Evolutionary conservation across 2,888 invertebrate species (phyloP).

Genomic region (Cotesia congregata): DNA sequence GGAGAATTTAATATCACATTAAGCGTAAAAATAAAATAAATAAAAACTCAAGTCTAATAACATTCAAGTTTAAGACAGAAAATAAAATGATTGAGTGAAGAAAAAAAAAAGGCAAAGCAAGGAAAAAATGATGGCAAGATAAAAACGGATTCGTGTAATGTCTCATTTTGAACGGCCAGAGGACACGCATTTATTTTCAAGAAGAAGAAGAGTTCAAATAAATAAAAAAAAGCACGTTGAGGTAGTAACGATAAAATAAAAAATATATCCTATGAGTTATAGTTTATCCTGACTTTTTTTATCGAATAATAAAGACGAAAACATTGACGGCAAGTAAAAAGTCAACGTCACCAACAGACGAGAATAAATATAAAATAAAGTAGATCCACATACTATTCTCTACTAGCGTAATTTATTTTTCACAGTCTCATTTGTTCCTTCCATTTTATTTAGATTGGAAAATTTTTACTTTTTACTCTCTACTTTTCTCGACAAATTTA

Average conservation of each 20-base stretch:
- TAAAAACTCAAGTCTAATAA: constrained; percentile 8
- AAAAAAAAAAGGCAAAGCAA: not conserved
- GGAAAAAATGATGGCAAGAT: not conserved
- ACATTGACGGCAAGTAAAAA: constrained; percentile 1
- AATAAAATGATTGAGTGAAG: not conserved
- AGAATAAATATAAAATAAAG: not conserved
- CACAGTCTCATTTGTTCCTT: not conserved
- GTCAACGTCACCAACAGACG: not conserved
- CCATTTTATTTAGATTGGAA: not conserved
- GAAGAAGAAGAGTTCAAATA: not conserved
- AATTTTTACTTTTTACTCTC: not conserved
- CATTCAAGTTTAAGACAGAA: not conserved
- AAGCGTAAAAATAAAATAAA: not conserved
- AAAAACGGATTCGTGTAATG: constrained; percentile 26
- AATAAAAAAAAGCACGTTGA: not conserved
- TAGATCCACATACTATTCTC: not conserved
- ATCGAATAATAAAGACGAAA: not conserved
- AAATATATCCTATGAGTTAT: constrained; percentile 14
- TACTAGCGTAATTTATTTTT: not conserved
- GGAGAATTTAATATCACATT: not conserved
- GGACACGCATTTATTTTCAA: constrained; percentile 4
- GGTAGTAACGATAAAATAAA: not conserved
- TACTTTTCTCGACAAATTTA: not conserved
- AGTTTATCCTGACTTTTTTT: not conserved
- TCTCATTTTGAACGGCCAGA: not conserved